Percentiles rank a stretch among this genome's conserved stretches.
Conservation (phyloP, 2,797 vertebrate species). For the Emydoidea blandingii region DNA sequence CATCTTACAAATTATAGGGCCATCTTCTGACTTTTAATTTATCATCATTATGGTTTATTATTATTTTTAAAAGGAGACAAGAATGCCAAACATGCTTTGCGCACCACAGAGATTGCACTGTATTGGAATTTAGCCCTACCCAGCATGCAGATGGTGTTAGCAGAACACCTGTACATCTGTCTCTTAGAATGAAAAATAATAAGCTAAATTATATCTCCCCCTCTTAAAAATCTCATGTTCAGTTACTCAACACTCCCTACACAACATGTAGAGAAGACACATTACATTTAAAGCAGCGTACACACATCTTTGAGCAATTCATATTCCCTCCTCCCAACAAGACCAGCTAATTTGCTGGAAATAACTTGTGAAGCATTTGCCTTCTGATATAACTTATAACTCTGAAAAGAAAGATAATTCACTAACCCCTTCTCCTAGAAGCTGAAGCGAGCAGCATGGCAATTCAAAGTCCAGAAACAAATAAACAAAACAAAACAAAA, state of each 20-base stretch:
- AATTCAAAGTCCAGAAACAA: conserved; percentile 3
- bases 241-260: neutral
- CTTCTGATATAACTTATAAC: neutral
- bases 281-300: neutral
- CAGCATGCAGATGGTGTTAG: accelerated
- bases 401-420: conserved; percentile 35
- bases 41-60: neutral
- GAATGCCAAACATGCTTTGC: neutral
- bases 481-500: neutral
- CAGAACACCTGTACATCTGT: neutral
- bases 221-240: neutral
- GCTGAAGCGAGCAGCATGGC: conserved; percentile 9
- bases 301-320: neutral
- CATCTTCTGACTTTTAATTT: neutral
- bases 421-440: conserved; percentile 34
- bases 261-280: neutral
- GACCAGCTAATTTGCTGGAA: neutral
- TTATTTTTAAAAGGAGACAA: neutral
- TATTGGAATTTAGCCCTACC: neutral
- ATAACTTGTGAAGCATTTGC: conserved; percentile 15
- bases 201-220: neutral
- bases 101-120: neutral
- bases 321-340: neutral
- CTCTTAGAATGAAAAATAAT: neutral
- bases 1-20: neutral